Conservation (phyloP, 2,113 vertebrate genomes). For the Pandion haliaetus region DNA sequence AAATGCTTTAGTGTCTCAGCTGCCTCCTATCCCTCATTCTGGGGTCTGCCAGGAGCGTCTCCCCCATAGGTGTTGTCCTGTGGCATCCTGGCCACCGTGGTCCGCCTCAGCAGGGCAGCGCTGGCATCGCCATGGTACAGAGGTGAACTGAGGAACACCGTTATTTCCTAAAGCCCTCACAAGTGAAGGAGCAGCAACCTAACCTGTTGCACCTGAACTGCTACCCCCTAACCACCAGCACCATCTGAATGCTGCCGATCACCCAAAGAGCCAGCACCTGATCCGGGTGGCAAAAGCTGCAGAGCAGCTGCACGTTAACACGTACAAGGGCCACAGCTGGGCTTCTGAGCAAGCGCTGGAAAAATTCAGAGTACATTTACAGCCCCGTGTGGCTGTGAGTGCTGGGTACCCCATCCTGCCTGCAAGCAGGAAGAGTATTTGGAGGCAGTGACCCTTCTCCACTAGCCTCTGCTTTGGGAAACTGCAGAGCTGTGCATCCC, state of each 20-base stretch:
- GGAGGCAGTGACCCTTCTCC: not conserved
- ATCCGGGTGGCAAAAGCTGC: not conserved
- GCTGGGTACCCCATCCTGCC: not conserved
- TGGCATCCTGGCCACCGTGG: not conserved
- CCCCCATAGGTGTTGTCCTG: not conserved
- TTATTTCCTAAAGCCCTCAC: not conserved
- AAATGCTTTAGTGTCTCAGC: not conserved
- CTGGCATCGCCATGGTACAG: accelerated
- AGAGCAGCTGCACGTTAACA: not conserved
- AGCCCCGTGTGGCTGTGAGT: accelerated
- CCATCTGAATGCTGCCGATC: not conserved
- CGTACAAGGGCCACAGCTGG: accelerated
- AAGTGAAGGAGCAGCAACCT: not conserved
- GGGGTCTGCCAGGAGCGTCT: not conserved
- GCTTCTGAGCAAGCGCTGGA: not conserved
- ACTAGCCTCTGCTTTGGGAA: not conserved
- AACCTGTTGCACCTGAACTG: not conserved
- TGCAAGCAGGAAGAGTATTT: accelerated
- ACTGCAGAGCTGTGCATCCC: not conserved
- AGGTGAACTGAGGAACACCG: accelerated
- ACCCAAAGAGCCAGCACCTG: not conserved
- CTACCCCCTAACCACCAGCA: not conserved
- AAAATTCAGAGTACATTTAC: not conserved
- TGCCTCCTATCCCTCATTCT: not conserved
- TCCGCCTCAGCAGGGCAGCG: not conserved